phyloP scores from a whole-genome alignment of 2,797 vertebrate species.

The Dryobates pubescens region DNA sequence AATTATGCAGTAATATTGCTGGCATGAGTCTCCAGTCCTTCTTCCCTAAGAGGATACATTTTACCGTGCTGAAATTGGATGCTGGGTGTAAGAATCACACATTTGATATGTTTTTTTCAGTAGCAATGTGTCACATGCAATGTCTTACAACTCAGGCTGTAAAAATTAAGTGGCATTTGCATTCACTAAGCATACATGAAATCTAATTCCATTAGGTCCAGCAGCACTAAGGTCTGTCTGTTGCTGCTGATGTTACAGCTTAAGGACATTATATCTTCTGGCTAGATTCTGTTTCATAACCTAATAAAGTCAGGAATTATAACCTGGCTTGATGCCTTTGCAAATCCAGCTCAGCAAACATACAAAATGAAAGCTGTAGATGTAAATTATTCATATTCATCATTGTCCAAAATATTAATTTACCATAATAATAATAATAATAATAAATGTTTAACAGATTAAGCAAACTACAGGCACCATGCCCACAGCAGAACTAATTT shows the following conservation, averaged over 20 bases:
- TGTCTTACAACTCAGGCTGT: constrained; percentile 48
- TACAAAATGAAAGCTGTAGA: neutral
- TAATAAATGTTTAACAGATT: constrained; percentile 25
- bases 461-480: constrained; percentile 8
- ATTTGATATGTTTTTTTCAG: constrained; percentile 39
- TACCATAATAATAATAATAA: neutral
- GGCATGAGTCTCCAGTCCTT: neutral
- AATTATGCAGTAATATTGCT: constrained; percentile 48
- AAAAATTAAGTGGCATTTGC: constrained; percentile 64
- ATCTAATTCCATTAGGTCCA: constrained; percentile 52
- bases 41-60: neutral
- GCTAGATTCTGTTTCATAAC: constrained; percentile 51
- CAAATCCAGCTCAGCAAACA: constrained; percentile 30
- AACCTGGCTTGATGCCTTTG: constrained; percentile 36
- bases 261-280: constrained; percentile 31
- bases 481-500: constrained; percentile 14
- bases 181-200: constrained; percentile 66
- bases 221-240: constrained; percentile 27
- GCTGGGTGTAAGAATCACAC: constrained; percentile 15
- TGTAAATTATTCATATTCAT: constrained; percentile 60
- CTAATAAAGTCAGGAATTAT: constrained; percentile 59
- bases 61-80: constrained; percentile 38
- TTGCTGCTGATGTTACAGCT: constrained; percentile 8
- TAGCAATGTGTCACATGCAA: constrained; percentile 26
- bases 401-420: constrained; percentile 39